Evolutionary conservation across 2,888 invertebrate species (phyloP).

Genomic region (Augochlorella aurata): DNA sequence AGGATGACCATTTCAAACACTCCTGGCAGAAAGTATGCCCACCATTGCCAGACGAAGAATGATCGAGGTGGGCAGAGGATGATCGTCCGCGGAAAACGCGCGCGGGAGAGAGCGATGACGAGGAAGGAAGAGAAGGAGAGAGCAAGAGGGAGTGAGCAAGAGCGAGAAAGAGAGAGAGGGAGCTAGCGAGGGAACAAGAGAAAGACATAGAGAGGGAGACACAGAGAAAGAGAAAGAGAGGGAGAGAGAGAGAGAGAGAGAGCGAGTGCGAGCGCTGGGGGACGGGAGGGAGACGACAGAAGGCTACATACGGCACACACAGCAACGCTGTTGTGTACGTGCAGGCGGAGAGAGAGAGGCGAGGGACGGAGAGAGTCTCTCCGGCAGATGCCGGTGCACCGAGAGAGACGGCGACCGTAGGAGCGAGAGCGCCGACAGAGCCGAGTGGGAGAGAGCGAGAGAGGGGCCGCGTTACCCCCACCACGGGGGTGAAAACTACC

Average conservation of each 20-base stretch:
- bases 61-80: constrained; percentile 44
- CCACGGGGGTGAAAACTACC: constrained; percentile 77
- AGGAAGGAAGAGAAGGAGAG: constrained; percentile 8
- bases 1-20: constrained; percentile 11
- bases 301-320: constrained; percentile 27
- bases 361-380: constrained; percentile 18
- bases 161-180: constrained; percentile 18
- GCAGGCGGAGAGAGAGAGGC: constrained; percentile 24
- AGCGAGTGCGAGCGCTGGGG: neutral
- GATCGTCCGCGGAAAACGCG: constrained; percentile 4
- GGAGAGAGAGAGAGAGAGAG: neutral
- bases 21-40: constrained; percentile 1
- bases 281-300: constrained; percentile 5
- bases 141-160: constrained; percentile 12
- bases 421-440: neutral
- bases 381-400: constrained; percentile 6
- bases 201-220: neutral
- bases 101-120: constrained; percentile 12
- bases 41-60: constrained; percentile 30
- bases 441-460: constrained; percentile 26
- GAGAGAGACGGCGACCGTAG: constrained; percentile 17
- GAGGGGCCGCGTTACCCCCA: constrained; percentile 73
- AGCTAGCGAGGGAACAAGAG: constrained; percentile 15
- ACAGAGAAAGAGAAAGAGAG: neutral
- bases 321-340: constrained; percentile 40